These are phyloP conservation scores for Bufo bufo DNA, from an alignment of 2,113 vertebrate genomes.

Conservation along the genomic window DNA sequence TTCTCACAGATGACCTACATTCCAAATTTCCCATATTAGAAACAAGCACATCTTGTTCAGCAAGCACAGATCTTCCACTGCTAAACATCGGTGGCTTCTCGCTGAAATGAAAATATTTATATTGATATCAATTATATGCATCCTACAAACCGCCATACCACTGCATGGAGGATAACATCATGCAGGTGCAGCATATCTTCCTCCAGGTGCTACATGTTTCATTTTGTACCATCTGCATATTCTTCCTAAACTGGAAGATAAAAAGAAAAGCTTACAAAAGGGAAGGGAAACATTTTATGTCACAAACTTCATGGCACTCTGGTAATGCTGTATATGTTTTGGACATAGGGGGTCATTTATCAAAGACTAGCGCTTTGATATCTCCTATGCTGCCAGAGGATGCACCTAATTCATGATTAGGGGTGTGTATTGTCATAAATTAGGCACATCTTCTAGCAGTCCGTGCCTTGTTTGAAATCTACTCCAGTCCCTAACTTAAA, in stretches of 20 bases:
- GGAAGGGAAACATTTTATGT: neutral
- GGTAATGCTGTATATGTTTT: neutral
- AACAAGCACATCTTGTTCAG: neutral
- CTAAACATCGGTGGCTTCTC: neutral
- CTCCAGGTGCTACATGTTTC: neutral
- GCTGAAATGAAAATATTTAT: constrained; percentile 8
- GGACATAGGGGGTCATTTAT: neutral
- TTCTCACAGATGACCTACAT: neutral
- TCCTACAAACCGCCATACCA: neutral
- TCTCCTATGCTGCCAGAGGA: too few relatives aligned
- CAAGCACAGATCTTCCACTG: neutral
- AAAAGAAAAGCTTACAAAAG: neutral
- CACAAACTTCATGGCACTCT: neutral
- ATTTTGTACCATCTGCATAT: neutral
- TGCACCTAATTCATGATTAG: too few relatives aligned
- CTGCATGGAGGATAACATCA: neutral
- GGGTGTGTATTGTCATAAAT: too few relatives aligned
- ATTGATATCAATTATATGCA: neutral
- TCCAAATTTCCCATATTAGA: neutral
- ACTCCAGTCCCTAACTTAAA: too few relatives aligned
- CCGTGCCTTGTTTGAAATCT: too few relatives aligned
- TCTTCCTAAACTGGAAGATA: neutral
- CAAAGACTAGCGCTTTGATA: too few relatives aligned
- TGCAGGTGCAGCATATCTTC: neutral
- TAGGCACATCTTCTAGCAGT: too few relatives aligned